Evolutionary conservation across 2,113 vertebrate species (phyloP), one percentile per base, ranked within the genome.

Genomic region (Scytalopus superciliaris): DNA sequence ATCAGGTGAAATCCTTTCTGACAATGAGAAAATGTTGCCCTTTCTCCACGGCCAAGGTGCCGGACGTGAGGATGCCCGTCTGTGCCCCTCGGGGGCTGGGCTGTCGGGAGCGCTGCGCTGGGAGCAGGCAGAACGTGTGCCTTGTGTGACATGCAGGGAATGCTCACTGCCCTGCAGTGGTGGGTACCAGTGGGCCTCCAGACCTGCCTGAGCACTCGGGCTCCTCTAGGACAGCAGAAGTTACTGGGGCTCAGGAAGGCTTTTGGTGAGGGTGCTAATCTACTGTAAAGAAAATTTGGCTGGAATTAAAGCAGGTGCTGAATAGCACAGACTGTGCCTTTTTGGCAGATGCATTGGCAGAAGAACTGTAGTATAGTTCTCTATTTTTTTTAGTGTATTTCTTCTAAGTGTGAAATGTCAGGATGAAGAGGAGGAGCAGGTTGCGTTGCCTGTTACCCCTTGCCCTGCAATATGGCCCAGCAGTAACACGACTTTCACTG

Each of bases 361-460:
- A 57, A 52, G 50, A 84, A 27, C 57, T 56, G 33, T 11, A 33
- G 9, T 31, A 5, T 68, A 50, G 56, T 28, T 45, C 39, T 70
- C 21, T 40, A 7, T 5, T 3, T 12, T 70, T 62, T 47, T 50
- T 21, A 7, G 12, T 35, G 14, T 28, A 1, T 18, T 10, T n/a
- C 70, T 64, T 55, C 4, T 3, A 50, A 31, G 44, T 27, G 8
- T 53, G 35, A 60, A 66, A 56, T 35, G 9, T 31, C 19, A 59
- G 47, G 40, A 13, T 12, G 6, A 35, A 78, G n/a, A 1, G 49
- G 3, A 39, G n/a, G 24, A 37, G 12, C 9, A 33, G 30, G 28
- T 42, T 87, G 31, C 14, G 0, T 39, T 69, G 1, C 22, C 3
- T n/a, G 30, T 52, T 56, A 27, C 1, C 10, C 0, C 0, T 47